Evolutionary conservation across 1,140 invertebrate species (phyloP).

Genomic region (Chelonus insularis): DNA sequence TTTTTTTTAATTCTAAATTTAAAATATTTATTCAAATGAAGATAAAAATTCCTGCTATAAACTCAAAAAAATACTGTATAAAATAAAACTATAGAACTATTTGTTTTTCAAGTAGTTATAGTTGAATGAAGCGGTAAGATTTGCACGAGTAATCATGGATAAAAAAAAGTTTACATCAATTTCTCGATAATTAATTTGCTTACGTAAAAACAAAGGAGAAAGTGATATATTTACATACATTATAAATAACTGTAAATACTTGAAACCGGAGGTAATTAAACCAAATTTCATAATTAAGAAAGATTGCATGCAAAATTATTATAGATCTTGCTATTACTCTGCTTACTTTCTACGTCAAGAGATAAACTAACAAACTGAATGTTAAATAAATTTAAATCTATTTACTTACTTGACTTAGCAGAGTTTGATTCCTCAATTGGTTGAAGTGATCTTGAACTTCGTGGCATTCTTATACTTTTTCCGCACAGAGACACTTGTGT

Average conservation of each 20-base stretch:
- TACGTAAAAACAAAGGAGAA: neutral
- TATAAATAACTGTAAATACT: neutral
- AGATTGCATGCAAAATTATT: neutral
- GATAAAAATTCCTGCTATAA: too few relatives aligned
- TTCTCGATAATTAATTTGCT: too few relatives aligned
- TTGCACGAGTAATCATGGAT: neutral
- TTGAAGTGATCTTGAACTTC: constrained; percentile 35
- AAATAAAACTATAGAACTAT: too few relatives aligned
- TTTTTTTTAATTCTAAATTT: too few relatives aligned
- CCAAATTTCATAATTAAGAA: neutral
- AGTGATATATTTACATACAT: neutral
- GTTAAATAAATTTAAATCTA: constrained; percentile 11
- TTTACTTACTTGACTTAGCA: constrained; percentile 44
- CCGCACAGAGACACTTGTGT: neutral
- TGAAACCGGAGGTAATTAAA: neutral
- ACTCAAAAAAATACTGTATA: too few relatives aligned
- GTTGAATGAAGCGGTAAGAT: neutral
- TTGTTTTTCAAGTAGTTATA: neutral
- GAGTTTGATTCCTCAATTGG: constrained; percentile 50
- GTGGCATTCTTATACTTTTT: constrained; percentile 34
- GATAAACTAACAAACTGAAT: neutral
- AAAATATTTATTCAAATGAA: too few relatives aligned
- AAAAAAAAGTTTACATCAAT: too few relatives aligned
- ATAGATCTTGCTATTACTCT: too few relatives aligned
- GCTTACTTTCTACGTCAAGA: too few relatives aligned